These are phyloP conservation scores for Argynnis bischoffii DNA, from an alignment of 2,888 invertebrate species.

Conservation along the genomic window DNA sequence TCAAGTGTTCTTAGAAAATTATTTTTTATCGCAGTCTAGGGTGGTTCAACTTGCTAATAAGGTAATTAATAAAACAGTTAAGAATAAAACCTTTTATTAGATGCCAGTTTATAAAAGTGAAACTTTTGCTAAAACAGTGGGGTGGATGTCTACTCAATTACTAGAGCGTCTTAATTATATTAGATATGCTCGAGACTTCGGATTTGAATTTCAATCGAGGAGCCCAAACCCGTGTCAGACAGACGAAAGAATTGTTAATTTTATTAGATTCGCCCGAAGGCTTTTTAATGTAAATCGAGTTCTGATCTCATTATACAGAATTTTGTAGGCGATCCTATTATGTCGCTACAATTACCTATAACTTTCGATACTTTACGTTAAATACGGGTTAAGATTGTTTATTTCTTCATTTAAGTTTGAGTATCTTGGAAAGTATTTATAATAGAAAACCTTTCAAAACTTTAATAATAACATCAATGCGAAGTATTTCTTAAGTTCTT, in stretches of 20 bases:
- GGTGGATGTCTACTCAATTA: constrained; percentile 75
- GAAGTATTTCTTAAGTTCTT: constrained; percentile 33
- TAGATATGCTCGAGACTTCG: constrained; percentile 66
- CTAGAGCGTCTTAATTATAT: constrained; percentile 72
- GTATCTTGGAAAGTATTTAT: constrained; percentile 39
- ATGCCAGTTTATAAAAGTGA: constrained; percentile 44
- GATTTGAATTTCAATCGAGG: constrained; percentile 77
- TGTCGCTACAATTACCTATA: constrained; percentile 35
- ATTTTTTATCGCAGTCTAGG: not conserved
- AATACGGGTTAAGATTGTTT: constrained; percentile 35
- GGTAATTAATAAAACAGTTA: constrained; percentile 33
- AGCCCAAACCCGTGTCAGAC: constrained; percentile 56
- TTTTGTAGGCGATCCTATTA: constrained; percentile 41
- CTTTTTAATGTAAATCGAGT: constrained; percentile 67
- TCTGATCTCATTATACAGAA: constrained; percentile 50
- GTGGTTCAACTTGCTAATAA: constrained; percentile 24
- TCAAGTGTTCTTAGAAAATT: not conserved
- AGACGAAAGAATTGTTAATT: constrained; percentile 72
- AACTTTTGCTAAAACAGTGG: constrained; percentile 50
- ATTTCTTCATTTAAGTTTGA: constrained; percentile 35
- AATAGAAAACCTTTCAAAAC: constrained; percentile 35
- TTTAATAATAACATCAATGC: constrained; percentile 34
- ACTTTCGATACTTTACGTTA: constrained; percentile 35
- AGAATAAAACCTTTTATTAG: constrained; percentile 36
- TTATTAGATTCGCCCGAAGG: constrained; percentile 64